A percentile compares a stretch with the other conserved stretches of the same genome.
Conservation (phyloP, 30 jellyfish, hydroid and myxozoan genomes). For the Aurelia sp. region DNA sequence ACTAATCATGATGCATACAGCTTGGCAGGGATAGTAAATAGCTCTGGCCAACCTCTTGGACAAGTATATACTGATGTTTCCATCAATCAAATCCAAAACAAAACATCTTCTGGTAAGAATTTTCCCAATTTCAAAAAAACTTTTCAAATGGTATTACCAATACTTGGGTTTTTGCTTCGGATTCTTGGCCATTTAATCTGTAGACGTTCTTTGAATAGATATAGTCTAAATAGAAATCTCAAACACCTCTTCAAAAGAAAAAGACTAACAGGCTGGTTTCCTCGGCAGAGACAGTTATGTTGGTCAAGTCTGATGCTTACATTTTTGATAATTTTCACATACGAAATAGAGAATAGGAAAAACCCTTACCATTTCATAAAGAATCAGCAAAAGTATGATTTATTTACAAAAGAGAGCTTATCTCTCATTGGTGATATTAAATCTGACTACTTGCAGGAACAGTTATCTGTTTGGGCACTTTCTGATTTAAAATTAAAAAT, state of each 20-base stretch:
- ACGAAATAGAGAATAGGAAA: not conserved
- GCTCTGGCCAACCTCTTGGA: conserved; percentile 18
- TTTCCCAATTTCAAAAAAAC: conserved; percentile 2
- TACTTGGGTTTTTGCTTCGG: conserved; percentile 29
- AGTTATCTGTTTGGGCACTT: conserved; percentile 10
- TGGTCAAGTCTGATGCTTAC: conserved; percentile 48
- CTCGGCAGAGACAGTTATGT: conserved; percentile 26
- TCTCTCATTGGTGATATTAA: conserved; percentile 24
- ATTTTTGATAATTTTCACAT: not conserved
- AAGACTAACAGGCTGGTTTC: not conserved
- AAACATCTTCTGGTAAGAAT: not conserved
- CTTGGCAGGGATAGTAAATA: conserved; percentile 42
- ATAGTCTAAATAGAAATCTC: no score
- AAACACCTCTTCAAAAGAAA: no score
- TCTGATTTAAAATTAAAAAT: conserved; percentile 13
- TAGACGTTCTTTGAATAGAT: not conserved
- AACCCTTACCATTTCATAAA: conserved; percentile 10
- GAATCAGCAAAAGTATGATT: conserved; percentile 24
- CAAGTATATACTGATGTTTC: conserved; percentile 21
- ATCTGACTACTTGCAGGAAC: conserved; percentile 20
- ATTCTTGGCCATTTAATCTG: conserved; percentile 30
- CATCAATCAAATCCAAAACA: conserved; percentile 33
- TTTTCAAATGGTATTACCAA: not conserved
- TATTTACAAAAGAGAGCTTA: conserved; percentile 20
- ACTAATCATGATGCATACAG: conserved; percentile 9